Evolutionary conservation across 1,140 invertebrate species (phyloP).

Genomic region (Lutraria rhynchaena): DNA sequence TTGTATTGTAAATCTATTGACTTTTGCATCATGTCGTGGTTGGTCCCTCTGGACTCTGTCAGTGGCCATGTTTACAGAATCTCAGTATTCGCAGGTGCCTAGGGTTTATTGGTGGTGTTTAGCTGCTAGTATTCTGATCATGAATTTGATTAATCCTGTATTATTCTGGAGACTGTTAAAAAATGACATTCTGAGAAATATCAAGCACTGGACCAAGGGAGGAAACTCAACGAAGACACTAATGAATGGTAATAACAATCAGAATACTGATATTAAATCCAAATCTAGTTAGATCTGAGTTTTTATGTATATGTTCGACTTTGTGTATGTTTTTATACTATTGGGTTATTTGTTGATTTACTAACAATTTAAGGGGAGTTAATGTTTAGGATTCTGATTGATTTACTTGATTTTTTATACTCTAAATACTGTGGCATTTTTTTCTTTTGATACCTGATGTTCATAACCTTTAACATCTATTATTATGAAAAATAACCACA

Average conservation of each 20-base stretch:
- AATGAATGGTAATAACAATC: constrained; percentile 62
- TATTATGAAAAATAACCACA: too few species aligned
- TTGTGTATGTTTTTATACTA: too few species aligned
- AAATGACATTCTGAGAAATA: constrained; percentile 72
- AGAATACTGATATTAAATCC: constrained; percentile 55
- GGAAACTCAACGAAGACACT: constrained; percentile 17
- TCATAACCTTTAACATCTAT: too few species aligned
- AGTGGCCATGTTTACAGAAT: constrained; percentile 64
- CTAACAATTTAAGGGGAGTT: too few species aligned
- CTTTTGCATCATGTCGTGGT: constrained; percentile 74
- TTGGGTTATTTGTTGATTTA: too few species aligned
- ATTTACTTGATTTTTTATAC: too few species aligned
- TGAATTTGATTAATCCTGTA: constrained; percentile 75
- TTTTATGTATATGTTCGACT: background rate
- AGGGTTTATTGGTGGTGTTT: constrained; percentile 65
- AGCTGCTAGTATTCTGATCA: constrained; percentile 69
- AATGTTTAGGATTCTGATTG: too few species aligned
- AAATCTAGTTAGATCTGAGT: background rate
- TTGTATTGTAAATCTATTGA: constrained; percentile 70
- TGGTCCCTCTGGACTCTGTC: constrained; percentile 65
- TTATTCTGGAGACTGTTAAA: constrained; percentile 77
- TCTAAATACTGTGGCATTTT: too few species aligned
- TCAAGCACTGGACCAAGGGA: constrained; percentile 8
- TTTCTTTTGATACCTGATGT: too few species aligned
- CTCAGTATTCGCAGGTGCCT: constrained; percentile 64